A percentile compares a stretch with the other conserved stretches of the same genome.
Conservation (phyloP, 2,113 vertebrate species). For the Osmerus mordax region DNA sequence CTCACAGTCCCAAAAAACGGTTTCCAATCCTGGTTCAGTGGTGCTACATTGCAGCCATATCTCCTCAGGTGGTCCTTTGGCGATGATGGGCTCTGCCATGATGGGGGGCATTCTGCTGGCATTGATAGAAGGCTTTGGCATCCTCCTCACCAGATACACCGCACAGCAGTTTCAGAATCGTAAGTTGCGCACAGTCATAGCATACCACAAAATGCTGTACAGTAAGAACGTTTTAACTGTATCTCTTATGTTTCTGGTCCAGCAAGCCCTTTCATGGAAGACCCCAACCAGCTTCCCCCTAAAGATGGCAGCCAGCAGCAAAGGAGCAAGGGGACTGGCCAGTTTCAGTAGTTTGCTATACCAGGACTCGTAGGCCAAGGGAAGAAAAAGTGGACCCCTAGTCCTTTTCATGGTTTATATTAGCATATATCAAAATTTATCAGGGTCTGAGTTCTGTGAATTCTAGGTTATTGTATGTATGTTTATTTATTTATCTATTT, state of each 20-base stretch:
- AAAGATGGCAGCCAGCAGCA: slow-evolving; percentile 66
- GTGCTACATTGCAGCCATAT: neutral
- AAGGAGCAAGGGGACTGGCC: slow-evolving; percentile 53
- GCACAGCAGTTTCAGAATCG: slow-evolving; percentile 86
- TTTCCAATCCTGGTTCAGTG: neutral
- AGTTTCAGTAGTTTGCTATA: slow-evolving; percentile 61
- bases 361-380: neutral
- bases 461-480: slow-evolving; percentile 20
- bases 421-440: slow-evolving; percentile 35
- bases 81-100: slow-evolving; percentile 88
- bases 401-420: neutral
- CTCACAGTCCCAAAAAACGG: no score
- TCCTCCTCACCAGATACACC: slow-evolving; percentile 85
- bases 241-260: slow-evolving; percentile 22
- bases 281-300: slow-evolving; percentile 77
- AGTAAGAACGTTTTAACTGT: neutral
- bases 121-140: slow-evolving; percentile 85
- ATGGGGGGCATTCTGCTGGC: slow-evolving; percentile 86
- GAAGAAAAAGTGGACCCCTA: neutral
- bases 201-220: neutral
- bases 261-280: slow-evolving; percentile 79
- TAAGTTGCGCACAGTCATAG: slow-evolving; percentile 61
- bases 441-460: slow-evolving; percentile 42
- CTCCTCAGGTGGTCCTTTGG: slow-evolving; percentile 80
- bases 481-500: slow-evolving; percentile 9